Evolutionary conservation across 2,113 vertebrate genomes (phyloP).

Genomic region (Pampusana beccarii): DNA sequence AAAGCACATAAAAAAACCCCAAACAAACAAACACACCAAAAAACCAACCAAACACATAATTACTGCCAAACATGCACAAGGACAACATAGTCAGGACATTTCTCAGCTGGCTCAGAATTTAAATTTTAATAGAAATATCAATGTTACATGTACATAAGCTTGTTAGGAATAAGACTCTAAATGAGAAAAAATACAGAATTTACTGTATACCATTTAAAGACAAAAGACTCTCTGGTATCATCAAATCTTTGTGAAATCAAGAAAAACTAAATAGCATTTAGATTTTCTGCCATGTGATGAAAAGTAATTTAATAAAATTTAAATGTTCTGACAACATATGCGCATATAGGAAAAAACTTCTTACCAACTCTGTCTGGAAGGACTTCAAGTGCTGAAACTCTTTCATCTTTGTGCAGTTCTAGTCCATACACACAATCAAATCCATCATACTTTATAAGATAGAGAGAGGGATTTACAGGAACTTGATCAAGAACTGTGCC

Average conservation of each 20-base stretch:
- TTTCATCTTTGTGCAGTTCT: conserved; percentile 95
- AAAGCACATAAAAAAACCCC: neutral
- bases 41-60: neutral
- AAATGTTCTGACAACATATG: neutral
- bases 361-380: too few relatives aligned
- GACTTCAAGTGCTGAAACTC: conserved; percentile 93
- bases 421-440: conserved; percentile 97
- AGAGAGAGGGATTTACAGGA: conserved; percentile 95
- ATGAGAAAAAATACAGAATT: neutral
- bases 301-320: conserved; percentile 8
- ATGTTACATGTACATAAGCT: neutral
- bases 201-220: conserved; percentile 9
- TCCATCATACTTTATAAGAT: conserved; percentile 97
- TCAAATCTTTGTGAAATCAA: neutral
- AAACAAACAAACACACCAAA: too few relatives aligned
- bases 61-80: neutral
- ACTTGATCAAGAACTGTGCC: conserved; percentile 97
- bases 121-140: conserved; percentile 1
- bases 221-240: neutral
- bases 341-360: neutral
- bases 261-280: neutral
- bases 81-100: neutral
- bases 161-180: neutral
- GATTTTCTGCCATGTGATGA: neutral
- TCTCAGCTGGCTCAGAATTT: neutral